phyloP scores from a whole-genome alignment of 2,888 invertebrate genomes.

The Hyles lineata region DNA sequence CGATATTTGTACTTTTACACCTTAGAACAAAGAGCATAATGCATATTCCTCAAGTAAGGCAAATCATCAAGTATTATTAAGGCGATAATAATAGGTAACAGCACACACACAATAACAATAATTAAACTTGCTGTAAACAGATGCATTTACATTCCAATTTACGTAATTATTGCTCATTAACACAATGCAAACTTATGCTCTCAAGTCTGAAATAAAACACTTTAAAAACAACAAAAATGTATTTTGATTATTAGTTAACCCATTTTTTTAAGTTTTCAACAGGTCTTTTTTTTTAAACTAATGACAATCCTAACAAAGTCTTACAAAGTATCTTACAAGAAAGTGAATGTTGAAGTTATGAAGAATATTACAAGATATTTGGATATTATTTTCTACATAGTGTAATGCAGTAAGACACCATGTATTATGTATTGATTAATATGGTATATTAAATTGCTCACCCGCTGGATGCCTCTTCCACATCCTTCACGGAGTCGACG shows the following conservation, averaged over 20 bases:
- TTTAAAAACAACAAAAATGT: not conserved
- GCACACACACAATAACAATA: not conserved
- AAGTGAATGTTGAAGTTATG: not conserved
- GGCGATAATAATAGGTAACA: not conserved
- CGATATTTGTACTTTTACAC: too few species aligned
- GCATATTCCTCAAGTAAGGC: not conserved
- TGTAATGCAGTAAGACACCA: not conserved
- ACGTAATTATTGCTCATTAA: slow-evolving; percentile 1
- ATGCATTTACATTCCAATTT: slow-evolving; percentile 9
- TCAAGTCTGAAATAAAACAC: not conserved
- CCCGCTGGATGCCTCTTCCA: slow-evolving; percentile 77
- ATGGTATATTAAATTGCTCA: slow-evolving; percentile 48
- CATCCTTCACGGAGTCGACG: slow-evolving; percentile 76
- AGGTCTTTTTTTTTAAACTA: too few species aligned
- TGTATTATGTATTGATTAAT: not conserved
- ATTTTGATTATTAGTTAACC: not conserved
- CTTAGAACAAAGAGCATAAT: not conserved
- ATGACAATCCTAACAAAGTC: too few species aligned
- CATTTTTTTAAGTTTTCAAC: too few species aligned
- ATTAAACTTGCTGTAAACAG: slow-evolving; percentile 10
- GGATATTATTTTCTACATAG: not conserved
- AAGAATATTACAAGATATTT: too few species aligned
- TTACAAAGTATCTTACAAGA: too few species aligned
- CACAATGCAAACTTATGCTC: not conserved
- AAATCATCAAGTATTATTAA: not conserved